Conservation (phyloP, 2,888 invertebrate species). For the Ceriagrion tenellum region DNA sequence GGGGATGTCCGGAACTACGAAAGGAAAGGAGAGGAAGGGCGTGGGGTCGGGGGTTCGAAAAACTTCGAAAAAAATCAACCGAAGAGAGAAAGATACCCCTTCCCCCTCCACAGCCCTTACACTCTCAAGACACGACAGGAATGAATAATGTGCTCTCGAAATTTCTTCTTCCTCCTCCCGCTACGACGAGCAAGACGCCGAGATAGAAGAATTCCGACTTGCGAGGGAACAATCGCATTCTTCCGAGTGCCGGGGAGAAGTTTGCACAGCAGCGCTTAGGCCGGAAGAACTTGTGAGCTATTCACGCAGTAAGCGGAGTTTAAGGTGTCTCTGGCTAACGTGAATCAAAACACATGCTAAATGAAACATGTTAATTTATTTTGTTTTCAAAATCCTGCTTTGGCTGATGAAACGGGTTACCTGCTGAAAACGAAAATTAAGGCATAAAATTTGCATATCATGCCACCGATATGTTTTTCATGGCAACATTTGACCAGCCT, state of each 20-base stretch:
- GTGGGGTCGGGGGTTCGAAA: not conserved
- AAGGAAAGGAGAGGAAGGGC: too few species aligned
- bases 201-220: slow-evolving; percentile 6
- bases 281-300: not conserved
- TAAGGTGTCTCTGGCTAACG: too few species aligned
- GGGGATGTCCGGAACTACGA: not conserved
- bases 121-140: not conserved
- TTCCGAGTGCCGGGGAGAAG: not conserved
- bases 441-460: too few species aligned
- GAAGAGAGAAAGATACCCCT: not conserved
- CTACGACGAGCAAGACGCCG: not conserved
- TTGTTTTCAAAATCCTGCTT: too few species aligned
- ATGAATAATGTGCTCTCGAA: slow-evolving; percentile 17
- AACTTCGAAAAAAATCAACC: slow-evolving; percentile 12
- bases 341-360: too few species aligned
- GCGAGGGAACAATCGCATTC: not conserved
- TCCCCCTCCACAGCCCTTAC: too few species aligned
- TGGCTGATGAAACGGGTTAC: too few species aligned
- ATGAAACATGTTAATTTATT: too few species aligned
- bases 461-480: too few species aligned
- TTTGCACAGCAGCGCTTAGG: not conserved
- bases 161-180: not conserved
- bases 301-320: too few species aligned
- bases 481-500: too few species aligned
- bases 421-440: too few species aligned